Conservation (phyloP, 2,888 invertebrate genomes). For the Trissoscelio sp. region DNA sequence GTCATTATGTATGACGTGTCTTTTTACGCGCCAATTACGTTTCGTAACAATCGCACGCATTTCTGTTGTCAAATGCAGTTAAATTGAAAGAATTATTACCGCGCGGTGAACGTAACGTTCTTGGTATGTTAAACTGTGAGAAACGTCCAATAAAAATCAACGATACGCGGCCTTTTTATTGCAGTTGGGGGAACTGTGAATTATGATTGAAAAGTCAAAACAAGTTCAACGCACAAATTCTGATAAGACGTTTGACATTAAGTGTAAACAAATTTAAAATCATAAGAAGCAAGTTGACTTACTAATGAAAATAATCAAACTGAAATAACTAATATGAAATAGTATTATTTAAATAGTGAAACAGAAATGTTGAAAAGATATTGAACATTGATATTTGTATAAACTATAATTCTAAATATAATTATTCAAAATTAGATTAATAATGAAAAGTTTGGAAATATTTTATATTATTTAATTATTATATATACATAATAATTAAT, state of each 20-base stretch:
- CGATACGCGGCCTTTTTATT: conserved; percentile 39
- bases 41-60: conserved; percentile 59
- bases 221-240: conserved; percentile 11
- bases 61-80: conserved; percentile 60
- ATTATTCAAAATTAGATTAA: too few relatives aligned
- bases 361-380: too few relatives aligned
- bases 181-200: conserved; percentile 15
- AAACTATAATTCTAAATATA: too few relatives aligned
- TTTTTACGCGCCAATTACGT: conserved; percentile 56
- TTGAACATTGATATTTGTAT: too few relatives aligned
- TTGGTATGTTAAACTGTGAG: conserved; percentile 48
- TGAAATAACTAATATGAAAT: too few relatives aligned
- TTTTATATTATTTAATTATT: too few relatives aligned
- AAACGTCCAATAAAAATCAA: conserved; percentile 57
- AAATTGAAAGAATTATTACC: conserved; percentile 60
- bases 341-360: too few relatives aligned
- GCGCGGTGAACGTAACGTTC: conserved; percentile 13
- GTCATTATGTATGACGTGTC: conserved; percentile 58
- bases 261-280: neutral
- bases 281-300: too few relatives aligned
- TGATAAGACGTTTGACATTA: conserved; percentile 22
- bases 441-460: too few relatives aligned
- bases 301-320: too few relatives aligned
- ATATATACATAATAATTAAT: too few relatives aligned
- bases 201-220: conserved; percentile 49